Base-by-base conservation (phyloP, 2,888 invertebrate species). In the Ditylenchus weischeri region DNA sequence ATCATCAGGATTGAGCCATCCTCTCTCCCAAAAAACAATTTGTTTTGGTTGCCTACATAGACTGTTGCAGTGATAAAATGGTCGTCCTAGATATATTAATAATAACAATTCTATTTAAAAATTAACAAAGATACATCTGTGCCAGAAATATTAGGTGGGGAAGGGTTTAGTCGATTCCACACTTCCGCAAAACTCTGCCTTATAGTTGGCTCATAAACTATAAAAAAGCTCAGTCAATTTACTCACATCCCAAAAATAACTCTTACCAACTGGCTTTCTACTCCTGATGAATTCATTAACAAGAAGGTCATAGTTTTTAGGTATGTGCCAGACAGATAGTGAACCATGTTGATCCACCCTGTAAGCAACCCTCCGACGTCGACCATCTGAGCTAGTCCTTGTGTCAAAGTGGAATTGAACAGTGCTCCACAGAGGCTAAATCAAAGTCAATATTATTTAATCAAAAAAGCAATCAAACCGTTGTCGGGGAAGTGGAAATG, bases 1-100 rank as follows among this genome's bases (percentile, higher is more conserved):
- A 93, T 90, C 70, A 96, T 93, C 29, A 96, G 90, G 71, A 98
- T 95, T 65, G 91, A 90, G 2, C 98, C 98, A 83, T 98, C 93
- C 82, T 92, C 92, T 13, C 94, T 87, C 0, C 96, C 96, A 71
- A 94, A 91, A 15, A 95, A 93, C 67, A 98, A 85, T 10, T 93
- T 89, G 78, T 94, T 93, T 80, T 94, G 93, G 62, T 90, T 89
- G 0, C 94, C 90, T 63, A 96, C 87, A 85, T 93, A 98, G 78
- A 96, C 92, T 69, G 93, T 93, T 19, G 76, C 74, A 15, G 76
- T 72, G 15, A 77, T 75, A 10, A 43, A 69, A 18, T 50, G 47
- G 11, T 70, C 49, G 6, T 47, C 60, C 75, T 72, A n/a, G 35
- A 74, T 62, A 60, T 23, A 64, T 15, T n/a, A 47, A 5, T n/a